phyloP scores from a whole-genome alignment of 2,888 invertebrate species.

The Molorchus minor region DNA sequence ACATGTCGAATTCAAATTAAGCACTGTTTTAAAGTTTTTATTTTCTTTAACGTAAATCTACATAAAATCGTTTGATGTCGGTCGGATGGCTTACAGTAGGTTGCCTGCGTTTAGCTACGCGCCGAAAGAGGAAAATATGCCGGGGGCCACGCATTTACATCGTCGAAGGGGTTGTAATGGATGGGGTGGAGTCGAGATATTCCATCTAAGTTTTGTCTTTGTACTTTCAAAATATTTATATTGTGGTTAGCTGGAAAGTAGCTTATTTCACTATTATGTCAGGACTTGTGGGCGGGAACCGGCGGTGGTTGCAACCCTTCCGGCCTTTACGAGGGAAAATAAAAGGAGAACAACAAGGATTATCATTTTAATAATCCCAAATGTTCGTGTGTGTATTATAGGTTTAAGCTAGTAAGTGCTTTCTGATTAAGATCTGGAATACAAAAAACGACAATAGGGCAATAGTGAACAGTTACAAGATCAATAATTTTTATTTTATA shows the following conservation, averaged over 20 bases:
- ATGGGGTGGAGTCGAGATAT: conserved; percentile 58
- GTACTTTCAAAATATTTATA: conserved; percentile 62
- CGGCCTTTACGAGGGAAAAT: conserved; percentile 21
- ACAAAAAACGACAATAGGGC: too few relatives aligned
- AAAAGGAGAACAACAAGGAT: conserved; percentile 16
- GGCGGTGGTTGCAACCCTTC: conserved; percentile 29
- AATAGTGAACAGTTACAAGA: too few relatives aligned
- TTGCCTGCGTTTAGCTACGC: conserved; percentile 53
- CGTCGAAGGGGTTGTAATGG: conserved; percentile 57
- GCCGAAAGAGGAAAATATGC: conserved; percentile 53
- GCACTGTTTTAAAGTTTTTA: conserved; percentile 62
- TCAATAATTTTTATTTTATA: too few relatives aligned
- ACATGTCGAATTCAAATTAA: conserved; percentile 59
- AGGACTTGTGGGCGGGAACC: conserved; percentile 41
- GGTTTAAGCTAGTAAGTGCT: too few relatives aligned
- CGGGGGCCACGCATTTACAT: conserved; percentile 61
- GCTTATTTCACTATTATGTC: conserved; percentile 43
- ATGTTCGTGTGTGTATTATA: too few relatives aligned
- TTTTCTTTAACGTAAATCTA: conserved; percentile 61
- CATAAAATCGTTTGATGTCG: conserved; percentile 63
- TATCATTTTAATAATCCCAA: conserved; percentile 20
- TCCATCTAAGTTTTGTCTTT: conserved; percentile 62
- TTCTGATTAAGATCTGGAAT: too few relatives aligned
- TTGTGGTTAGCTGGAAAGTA: conserved; percentile 49
- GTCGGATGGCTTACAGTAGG: conserved; percentile 58